Evolutionary conservation across 1,140 invertebrate species (phyloP), one percentile per base, ranked within the genome.

Genomic region (Plutomurus gul): DNA sequence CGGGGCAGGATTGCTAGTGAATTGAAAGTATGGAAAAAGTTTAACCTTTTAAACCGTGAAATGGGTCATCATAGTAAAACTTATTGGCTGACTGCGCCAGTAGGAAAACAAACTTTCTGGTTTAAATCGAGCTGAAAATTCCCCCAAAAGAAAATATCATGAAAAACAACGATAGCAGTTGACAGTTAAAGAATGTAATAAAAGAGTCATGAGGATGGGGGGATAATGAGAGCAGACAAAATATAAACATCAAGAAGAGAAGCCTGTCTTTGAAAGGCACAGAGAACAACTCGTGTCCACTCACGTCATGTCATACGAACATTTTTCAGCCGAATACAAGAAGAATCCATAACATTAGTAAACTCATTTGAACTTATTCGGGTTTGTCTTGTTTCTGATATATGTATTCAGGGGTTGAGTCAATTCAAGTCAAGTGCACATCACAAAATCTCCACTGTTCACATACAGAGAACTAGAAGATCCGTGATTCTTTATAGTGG

Each of bases 161-260:
- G 56, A 65, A 65, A 65, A 65, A 65, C 56, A 65, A 65, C 56
- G 56, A 65, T 33, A 65, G 27, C 56, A 30, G 25, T 65, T 65
- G 56, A 65, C 56, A 65, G 56, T 65, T 65, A 65, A n/a, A 25
- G 30, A 65, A 65, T 65, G 56, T n/a, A 65, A 65, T 65, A 65
- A 65, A 65, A 36, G 27, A 22, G 6, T 65, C 56, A 5, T 65
- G 25, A 65, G 36, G 56, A n/a, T 65, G 18, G 13, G 56, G 27
- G 27, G 56, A 65, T 65, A 65, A 65, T 65, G 56, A 65, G 56
- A 65, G 56, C 56, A 27, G n/a, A n/a, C n/a, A n/a, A n/a, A n/a
- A n/a, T 65, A 36, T 65, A 65, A 65, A 65, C 27, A 65, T 65
- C 27, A 65, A 65, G n/a, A n/a, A n/a, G n/a, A n/a, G n/a, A n/a